Base-by-base conservation (phyloP, 2,113 vertebrate genomes). In the Stercorarius parasiticus region DNA sequence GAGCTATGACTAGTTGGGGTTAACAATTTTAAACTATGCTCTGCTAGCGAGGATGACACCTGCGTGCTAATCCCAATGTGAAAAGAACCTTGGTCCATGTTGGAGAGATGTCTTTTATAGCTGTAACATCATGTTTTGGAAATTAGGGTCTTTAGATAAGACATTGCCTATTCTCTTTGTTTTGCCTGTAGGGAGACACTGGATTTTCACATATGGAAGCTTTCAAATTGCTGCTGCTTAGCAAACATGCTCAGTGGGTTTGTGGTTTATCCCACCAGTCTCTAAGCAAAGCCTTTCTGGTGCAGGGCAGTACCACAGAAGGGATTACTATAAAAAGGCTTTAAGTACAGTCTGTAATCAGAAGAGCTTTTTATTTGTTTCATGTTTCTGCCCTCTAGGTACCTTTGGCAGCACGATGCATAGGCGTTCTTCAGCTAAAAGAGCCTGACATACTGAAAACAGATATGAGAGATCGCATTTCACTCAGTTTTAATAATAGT, bases 341-440 rank as follows among this genome's bases (percentile, higher is more conserved):
- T 97, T 97, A 97, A 97, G 97, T 96, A 90, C 82, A 92, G 88
- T 53, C 95, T 95, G 58, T 96, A 97, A 96, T 96, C 96, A 97
- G 95, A 97, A 92, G 93, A 91, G 94, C 90, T 94, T 97, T 97
- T 95, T 97, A 97, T 97, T 97, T 95, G 82, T 97, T 97, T 96
- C 94, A 70, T 84, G 88, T 95, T 96, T 95, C 83, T 97, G 93
- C 96, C 95, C 96, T 97, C 90, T 94, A 95, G 95, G 88, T 97
- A 95, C 93, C 92, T 97, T 97, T 96, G 90, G 86, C 92, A 94
- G 86, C 74, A 58, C 0, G 1, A 64, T 64, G 67, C 45, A 64
- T 34, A 93, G 64, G 67, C 18, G 1, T 87, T 95, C 56, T 88
- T 55, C 59, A 73, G 61, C 88, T 97, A 30, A 93, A 96, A 90